Conservation (phyloP, 2,113 vertebrate species). For the Heterocephalus glaber region DNA sequence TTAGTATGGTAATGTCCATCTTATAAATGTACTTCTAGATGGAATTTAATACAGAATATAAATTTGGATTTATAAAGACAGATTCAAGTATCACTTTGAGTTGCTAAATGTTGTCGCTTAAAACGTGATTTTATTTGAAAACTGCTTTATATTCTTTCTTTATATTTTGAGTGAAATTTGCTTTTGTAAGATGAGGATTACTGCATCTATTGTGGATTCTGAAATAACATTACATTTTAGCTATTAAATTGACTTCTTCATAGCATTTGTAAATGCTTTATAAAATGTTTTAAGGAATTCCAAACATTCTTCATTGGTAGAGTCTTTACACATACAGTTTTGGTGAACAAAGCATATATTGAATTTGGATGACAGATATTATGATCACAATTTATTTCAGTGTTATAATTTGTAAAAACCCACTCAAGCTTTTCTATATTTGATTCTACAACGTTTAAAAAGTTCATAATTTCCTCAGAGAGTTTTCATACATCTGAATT, state of each 20-base stretch:
- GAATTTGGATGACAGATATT: neutral
- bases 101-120: constrained; percentile 13
- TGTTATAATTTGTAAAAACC: neutral
- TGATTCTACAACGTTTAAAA: constrained; percentile 6
- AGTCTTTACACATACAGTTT: neutral
- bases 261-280: constrained; percentile 39
- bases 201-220: neutral
- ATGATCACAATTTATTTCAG: constrained; percentile 9
- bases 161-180: constrained; percentile 49
- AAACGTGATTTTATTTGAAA: constrained; percentile 12
- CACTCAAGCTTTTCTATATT: neutral
- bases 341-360: constrained; percentile 15
- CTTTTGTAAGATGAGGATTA: constrained; percentile 23
- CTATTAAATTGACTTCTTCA: neutral
- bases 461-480: neutral
- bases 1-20: neutral
- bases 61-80: neutral
- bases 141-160: neutral
- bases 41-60: neutral
- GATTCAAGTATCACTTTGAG: neutral
- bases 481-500: neutral
- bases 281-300: neutral
- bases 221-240: constrained; percentile 18
- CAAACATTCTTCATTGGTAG: neutral
- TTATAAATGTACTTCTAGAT: neutral